phyloP scores from a whole-genome alignment of 1,140 invertebrate genomes.

The Eumeta japonica region DNA sequence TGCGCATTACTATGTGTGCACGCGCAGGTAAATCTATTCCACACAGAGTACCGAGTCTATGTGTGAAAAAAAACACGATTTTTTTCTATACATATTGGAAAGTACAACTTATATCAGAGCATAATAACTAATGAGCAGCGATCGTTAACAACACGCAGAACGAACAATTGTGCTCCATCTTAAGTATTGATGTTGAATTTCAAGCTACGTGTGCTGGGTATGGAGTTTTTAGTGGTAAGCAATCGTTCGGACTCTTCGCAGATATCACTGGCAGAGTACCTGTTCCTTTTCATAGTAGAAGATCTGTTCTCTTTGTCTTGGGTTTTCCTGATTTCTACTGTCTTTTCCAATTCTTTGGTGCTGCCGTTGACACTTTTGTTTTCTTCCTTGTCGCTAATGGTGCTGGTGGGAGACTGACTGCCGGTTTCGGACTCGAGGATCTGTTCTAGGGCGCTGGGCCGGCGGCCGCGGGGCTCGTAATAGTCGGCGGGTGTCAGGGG shows the following conservation, averaged over 20 bases:
- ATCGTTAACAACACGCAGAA: too few relatives aligned
- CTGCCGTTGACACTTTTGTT: slow-evolving; percentile 30
- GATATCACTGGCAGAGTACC: slow-evolving; percentile 50
- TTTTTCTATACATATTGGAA: too few relatives aligned
- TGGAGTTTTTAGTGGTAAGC: slow-evolving; percentile 32
- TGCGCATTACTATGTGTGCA: too few relatives aligned
- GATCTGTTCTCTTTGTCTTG: slow-evolving; percentile 29
- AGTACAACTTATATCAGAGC: slow-evolving; percentile 9
- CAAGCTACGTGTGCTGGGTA: slow-evolving; percentile 49
- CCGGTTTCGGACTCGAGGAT: slow-evolving; percentile 47
- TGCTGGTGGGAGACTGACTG: slow-evolving; percentile 42
- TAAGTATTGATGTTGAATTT: slow-evolving; percentile 50
- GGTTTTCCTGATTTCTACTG: slow-evolving; percentile 30
- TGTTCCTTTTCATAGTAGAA: slow-evolving; percentile 34
- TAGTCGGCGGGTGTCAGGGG: slow-evolving; percentile 35
- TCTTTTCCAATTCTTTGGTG: slow-evolving; percentile 25
- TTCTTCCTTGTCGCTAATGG: slow-evolving; percentile 32
- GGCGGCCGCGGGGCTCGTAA: slow-evolving; percentile 31
- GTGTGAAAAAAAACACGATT: too few relatives aligned
- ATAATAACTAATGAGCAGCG: slow-evolving; percentile 38
- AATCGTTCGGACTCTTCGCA: slow-evolving; percentile 45
- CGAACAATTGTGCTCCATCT: too few relatives aligned
- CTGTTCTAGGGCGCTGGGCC: slow-evolving; percentile 41
- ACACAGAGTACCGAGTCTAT: too few relatives aligned
- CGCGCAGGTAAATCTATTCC: too few relatives aligned